Evolutionary conservation across 64 coral and sea anemone genomes (phyloP).

Genomic region (Montipora cactus): DNA sequence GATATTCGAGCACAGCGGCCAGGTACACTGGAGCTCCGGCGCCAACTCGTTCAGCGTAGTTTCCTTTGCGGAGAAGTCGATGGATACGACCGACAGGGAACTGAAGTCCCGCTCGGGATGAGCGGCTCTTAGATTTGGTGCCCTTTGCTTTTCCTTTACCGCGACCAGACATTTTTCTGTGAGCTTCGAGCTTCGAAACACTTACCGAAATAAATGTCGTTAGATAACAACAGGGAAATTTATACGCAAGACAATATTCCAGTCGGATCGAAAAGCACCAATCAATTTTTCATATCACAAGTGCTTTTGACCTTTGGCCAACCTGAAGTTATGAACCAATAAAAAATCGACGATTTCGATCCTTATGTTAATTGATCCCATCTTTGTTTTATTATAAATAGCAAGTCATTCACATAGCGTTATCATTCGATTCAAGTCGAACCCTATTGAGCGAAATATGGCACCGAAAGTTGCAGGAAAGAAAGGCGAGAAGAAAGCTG

Average conservation of each 20-base stretch:
- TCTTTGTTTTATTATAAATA: not conserved
- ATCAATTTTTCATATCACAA: no score
- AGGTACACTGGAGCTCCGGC: constrained; percentile 37
- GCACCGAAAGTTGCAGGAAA: constrained; percentile 35
- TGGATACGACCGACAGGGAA: constrained; percentile 32
- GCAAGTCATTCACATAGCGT: not conserved
- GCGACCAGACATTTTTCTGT: constrained; percentile 28
- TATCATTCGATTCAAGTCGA: not conserved
- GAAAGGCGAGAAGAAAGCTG: constrained; percentile 50
- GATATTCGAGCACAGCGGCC: constrained; percentile 18
- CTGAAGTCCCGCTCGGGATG: constrained; percentile 22
- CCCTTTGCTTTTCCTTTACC: constrained; percentile 45
- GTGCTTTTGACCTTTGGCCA: not conserved
- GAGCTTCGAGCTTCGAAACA: no score
- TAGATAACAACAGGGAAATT: no score
- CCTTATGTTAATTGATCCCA: not conserved
- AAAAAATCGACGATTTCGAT: constrained; percentile 16
- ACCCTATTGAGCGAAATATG: not conserved
- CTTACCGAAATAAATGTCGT: no score
- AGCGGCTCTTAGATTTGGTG: constrained; percentile 33
- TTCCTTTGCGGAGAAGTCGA: constrained; percentile 34
- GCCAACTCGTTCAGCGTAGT: constrained; percentile 29
- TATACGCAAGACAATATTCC: no score
- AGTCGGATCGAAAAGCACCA: no score
- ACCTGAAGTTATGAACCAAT: not conserved